These are phyloP conservation scores for Gymnopithys bicolor DNA, from an alignment of 2,797 vertebrate species.

Conservation along the genomic window DNA sequence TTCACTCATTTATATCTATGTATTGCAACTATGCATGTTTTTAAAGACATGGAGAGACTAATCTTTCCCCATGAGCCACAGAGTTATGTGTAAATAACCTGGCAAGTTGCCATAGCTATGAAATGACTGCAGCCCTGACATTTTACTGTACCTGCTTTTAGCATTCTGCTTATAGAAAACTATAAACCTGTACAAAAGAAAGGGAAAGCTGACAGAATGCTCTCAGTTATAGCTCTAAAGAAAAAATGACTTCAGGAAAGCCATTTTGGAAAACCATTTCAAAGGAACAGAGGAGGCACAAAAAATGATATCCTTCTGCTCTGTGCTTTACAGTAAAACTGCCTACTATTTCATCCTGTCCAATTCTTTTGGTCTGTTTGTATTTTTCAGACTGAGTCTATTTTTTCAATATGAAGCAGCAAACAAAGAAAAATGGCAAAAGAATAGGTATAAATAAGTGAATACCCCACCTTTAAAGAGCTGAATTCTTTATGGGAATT, in stretches of 20 bases:
- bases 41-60: neutral
- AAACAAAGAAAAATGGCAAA: neutral
- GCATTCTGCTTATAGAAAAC: constrained; percentile 22
- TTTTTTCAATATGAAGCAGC: neutral
- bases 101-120: constrained; percentile 11
- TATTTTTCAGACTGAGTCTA: neutral
- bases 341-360: constrained; percentile 41
- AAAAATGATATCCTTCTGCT: constrained; percentile 36
- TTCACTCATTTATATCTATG: neutral
- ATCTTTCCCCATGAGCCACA: constrained; percentile 38
- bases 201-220: constrained; percentile 24
- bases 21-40: neutral
- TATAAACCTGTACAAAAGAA: constrained; percentile 35
- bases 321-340: constrained; percentile 20
- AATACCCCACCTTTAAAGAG: neutral
- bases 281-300: constrained; percentile 3
- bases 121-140: neutral
- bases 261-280: constrained; percentile 47
- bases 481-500: neutral
- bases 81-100: constrained; percentile 54
- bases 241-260: constrained; percentile 32
- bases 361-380: constrained; percentile 5
- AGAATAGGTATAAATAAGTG: neutral
- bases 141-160: constrained; percentile 20
- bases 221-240: constrained; percentile 29